Conservation (phyloP, 2,113 vertebrate genomes). For the Hiodon tergisus region DNA sequence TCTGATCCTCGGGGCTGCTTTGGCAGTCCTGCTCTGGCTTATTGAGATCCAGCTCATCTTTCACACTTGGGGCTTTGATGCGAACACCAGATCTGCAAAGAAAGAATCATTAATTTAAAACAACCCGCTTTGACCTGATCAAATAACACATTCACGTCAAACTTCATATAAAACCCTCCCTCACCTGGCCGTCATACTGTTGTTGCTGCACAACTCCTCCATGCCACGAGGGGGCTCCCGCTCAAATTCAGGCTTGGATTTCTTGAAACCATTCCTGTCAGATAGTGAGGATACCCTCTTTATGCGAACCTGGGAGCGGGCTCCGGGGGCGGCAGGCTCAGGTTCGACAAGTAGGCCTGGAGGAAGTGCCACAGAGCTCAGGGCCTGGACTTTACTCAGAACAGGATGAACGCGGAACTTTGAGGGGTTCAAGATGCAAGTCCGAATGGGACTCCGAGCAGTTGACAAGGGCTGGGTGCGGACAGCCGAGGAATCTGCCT, state of each 20-base stretch:
- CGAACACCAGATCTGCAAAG: constrained; percentile 66
- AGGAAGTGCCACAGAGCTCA: neutral
- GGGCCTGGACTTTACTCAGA: constrained; percentile 36
- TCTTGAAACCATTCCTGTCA: constrained; percentile 64
- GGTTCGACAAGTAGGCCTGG: constrained; percentile 31
- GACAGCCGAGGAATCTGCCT: neutral
- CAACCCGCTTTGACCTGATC: neutral
- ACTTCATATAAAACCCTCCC: too few species aligned
- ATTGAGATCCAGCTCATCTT: constrained; percentile 71
- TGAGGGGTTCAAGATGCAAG: constrained; percentile 26
- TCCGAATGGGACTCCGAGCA: constrained; percentile 30
- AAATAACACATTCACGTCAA: neutral
- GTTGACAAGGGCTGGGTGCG: constrained; percentile 41
- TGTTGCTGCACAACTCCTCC: constrained; percentile 45
- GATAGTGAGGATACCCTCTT: constrained; percentile 68
- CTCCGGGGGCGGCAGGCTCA: constrained; percentile 38
- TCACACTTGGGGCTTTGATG: constrained; percentile 77
- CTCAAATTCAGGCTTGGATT: constrained; percentile 65
- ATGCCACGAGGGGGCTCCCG: constrained; percentile 41
- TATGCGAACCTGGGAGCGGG: constrained; percentile 63
- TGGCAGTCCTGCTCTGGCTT: constrained; percentile 60
- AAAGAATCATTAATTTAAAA: constrained; percentile 14
- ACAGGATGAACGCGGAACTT: constrained; percentile 21
- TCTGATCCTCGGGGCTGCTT: constrained; percentile 56
- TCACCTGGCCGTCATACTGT: constrained; percentile 36